phyloP scores from a whole-genome alignment of 2,888 invertebrate genomes.

The Agonum fuliginosum region DNA sequence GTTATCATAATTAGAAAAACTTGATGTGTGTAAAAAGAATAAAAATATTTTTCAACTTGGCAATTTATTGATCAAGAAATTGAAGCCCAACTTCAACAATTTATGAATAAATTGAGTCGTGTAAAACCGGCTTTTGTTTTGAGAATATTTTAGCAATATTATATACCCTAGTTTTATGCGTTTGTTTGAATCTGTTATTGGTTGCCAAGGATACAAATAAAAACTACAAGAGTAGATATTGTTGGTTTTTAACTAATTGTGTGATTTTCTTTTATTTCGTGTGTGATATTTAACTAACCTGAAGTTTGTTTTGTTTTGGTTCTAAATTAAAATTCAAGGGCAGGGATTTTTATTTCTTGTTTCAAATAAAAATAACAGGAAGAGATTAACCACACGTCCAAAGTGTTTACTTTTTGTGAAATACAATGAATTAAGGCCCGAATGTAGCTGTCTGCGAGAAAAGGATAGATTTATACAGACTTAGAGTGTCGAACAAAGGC shows the following conservation, averaged over 20 bases:
- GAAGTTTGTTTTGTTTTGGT: slow-evolving; percentile 40
- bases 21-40: too few relatives aligned
- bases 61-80: too few relatives aligned
- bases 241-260: slow-evolving; percentile 30
- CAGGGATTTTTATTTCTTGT: slow-evolving; percentile 31
- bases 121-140: too few relatives aligned
- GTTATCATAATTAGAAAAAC: too few relatives aligned
- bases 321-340: slow-evolving; percentile 44
- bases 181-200: slow-evolving; percentile 17
- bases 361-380: slow-evolving; percentile 23
- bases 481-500: too few relatives aligned
- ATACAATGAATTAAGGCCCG: neutral
- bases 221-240: slow-evolving; percentile 27
- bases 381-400: neutral
- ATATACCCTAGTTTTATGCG: neutral
- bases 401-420: neutral
- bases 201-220: slow-evolving; percentile 15
- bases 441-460: neutral
- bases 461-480: too few relatives aligned
- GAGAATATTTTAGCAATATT: too few relatives aligned
- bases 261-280: slow-evolving; percentile 21
- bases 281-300: slow-evolving; percentile 36
- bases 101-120: too few relatives aligned
- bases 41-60: too few relatives aligned
- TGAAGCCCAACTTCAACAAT: too few relatives aligned